Evolutionary conservation across 2,888 invertebrate genomes (phyloP).

Genomic region (Orthonychiurus folsomi): DNA sequence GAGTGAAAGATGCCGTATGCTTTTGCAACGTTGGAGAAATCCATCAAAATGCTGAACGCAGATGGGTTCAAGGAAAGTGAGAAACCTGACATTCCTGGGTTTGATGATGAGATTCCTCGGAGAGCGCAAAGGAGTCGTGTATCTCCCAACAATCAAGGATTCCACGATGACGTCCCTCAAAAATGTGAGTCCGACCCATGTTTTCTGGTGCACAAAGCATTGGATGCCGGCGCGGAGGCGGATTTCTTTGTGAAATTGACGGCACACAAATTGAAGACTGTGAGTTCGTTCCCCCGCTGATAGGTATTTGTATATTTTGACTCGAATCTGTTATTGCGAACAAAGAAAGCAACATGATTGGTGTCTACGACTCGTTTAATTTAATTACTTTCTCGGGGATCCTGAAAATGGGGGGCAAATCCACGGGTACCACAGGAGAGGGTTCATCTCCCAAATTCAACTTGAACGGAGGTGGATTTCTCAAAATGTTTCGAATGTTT

Average conservation of each 20-base stretch:
- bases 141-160: slow-evolving; percentile 20
- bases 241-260: slow-evolving; percentile 21
- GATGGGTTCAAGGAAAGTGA: slow-evolving; percentile 18
- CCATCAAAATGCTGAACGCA: slow-evolving; percentile 20
- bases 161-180: slow-evolving; percentile 20
- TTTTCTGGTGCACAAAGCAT: slow-evolving; percentile 16
- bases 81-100: slow-evolving; percentile 18
- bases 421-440: not conserved
- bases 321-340: not conserved
- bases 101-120: slow-evolving; percentile 18
- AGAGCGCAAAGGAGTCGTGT: slow-evolving; percentile 14
- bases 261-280: slow-evolving; percentile 16
- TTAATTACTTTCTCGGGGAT: not conserved
- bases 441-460: not conserved
- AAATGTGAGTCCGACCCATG: slow-evolving; percentile 13
- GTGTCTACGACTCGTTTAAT: too few relatives aligned
- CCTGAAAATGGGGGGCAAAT: not conserved
- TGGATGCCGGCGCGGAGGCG: slow-evolving; percentile 18
- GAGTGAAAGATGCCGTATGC: slow-evolving; percentile 14
- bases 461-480: not conserved
- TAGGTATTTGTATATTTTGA: not conserved
- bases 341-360: too few relatives aligned
- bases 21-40: slow-evolving; percentile 18
- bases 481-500: not conserved
- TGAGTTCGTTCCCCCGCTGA: not conserved